Base-by-base conservation (phyloP, 2,113 vertebrate species). In the Candoia aspera region DNA sequence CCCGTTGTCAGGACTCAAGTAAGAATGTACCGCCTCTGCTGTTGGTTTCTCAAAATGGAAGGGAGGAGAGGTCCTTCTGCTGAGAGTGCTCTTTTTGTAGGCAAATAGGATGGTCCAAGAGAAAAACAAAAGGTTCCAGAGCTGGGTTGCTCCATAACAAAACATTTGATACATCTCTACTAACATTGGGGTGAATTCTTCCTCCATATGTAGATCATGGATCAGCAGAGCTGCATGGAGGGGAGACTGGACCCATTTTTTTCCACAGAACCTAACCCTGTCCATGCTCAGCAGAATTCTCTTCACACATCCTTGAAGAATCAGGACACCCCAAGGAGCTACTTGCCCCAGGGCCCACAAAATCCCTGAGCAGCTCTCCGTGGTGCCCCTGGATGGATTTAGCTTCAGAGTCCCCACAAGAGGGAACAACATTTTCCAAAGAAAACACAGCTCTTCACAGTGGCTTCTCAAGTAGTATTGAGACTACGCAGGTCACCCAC, bases 401-500 rank as follows among this genome's bases (percentile, higher is more conserved):
- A 21, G 21, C 79, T 42, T 33, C 64, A 33, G 64, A 33, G 1
- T 5, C 13, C 33, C 64, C 13, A 33, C 12, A 73, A 17, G 64
- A n/a, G n/a, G n/a, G 29, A 68, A 11, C 64, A n/a, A 3, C 4
- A 11, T 68, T 68, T 0, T 68, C 15, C 12, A 21, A 84, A 42
- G 21, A 54, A 57, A 86, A 6, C 2, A 26, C 54, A 86, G 15
- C 15, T 33, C 15, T 15, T 46, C 29, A 6, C 6, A 0, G 4
- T 29, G 12, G 3, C 23, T 42, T 37, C 37, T 19, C 53, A 87
- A 73, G 49, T 58, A 6, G 42, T 49, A 3, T 26, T 4, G 0
- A 12, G 64, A 33, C 5, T 17, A 33, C n/a, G 15, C 55, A 0
- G 0, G 13, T 3, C 29, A 13, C 84, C 0, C 9, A 0, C 23